phyloP scores from a whole-genome alignment of 2,797 vertebrate species.

The Tokudaia muenninki region DNA sequence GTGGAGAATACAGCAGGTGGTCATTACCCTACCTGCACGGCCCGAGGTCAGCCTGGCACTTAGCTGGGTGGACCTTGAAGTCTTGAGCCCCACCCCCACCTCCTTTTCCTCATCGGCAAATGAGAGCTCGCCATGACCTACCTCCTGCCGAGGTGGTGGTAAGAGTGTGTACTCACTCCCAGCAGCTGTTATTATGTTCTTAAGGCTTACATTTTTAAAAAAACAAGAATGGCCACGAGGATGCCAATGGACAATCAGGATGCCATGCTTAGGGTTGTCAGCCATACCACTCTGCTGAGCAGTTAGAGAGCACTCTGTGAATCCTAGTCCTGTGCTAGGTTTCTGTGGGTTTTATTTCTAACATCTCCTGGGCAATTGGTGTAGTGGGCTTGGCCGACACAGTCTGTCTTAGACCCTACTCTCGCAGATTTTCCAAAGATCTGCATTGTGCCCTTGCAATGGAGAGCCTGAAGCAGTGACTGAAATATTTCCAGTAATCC shows the following conservation, averaged over 20 bases:
- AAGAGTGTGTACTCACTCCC: neutral
- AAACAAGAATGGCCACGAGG: neutral
- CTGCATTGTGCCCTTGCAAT: neutral
- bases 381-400: neutral
- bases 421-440: neutral
- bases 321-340: neutral
- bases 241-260: neutral
- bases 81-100: neutral
- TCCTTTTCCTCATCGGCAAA: slow-evolving; percentile 44
- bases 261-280: neutral
- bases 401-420: neutral
- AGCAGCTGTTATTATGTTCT: neutral
- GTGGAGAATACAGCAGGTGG: neutral
- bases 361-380: neutral
- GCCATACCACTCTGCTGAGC: neutral
- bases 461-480: neutral
- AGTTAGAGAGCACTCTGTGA: neutral
- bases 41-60: neutral
- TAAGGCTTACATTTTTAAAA: slow-evolving; percentile 25
- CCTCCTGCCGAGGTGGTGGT: neutral
- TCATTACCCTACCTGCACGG: neutral
- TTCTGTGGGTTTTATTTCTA: neutral
- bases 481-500: neutral
- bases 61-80: slow-evolving; percentile 33
- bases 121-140: neutral